A percentile compares a stretch with the other conserved stretches of the same genome.
phyloP scores from a whole-genome alignment of 2,888 invertebrate species.

The Stenurella melanura region DNA sequence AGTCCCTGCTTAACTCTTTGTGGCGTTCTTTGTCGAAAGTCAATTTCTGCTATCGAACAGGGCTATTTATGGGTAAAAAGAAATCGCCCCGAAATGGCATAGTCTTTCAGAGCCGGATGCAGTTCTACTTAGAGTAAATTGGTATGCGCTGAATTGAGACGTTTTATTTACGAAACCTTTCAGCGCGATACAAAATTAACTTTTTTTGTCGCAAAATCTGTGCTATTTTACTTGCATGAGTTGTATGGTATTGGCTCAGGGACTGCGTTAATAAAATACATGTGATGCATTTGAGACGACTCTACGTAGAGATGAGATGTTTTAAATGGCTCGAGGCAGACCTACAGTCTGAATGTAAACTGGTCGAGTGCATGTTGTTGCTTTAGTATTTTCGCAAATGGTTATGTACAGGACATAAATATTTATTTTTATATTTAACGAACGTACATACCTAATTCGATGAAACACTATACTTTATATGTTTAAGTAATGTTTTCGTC shows the following conservation, averaged over 20 bases:
- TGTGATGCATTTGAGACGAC: slow-evolving; percentile 22
- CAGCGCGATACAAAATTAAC: slow-evolving; percentile 52
- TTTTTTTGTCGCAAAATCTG: slow-evolving; percentile 38
- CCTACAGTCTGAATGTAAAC: slow-evolving; percentile 3
- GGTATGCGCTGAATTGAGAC: slow-evolving; percentile 56
- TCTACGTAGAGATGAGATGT: background rate
- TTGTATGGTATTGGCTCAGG: background rate
- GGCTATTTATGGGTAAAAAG: slow-evolving; percentile 34
- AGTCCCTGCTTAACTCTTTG: slow-evolving; percentile 29
- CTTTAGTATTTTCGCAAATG: no score
- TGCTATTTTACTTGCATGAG: slow-evolving; percentile 34
- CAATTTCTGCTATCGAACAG: slow-evolving; percentile 9
- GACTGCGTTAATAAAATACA: slow-evolving; percentile 32
- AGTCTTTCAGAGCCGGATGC: slow-evolving; percentile 45
- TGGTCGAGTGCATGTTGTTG: background rate
- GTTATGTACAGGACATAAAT: no score
- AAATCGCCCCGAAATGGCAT: slow-evolving; percentile 36
- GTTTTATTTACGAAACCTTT: slow-evolving; percentile 58
- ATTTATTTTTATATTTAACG: no score
- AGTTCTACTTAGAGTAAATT: slow-evolving; percentile 53
- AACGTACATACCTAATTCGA: no score
- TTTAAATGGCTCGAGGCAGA: background rate
- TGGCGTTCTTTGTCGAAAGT: slow-evolving; percentile 26
- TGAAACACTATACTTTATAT: no score
- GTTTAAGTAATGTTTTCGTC: no score